Evolutionary conservation across 2,113 vertebrate species (phyloP), one percentile per base, ranked within the genome.

Genomic region (Sorex fumeus): DNA sequence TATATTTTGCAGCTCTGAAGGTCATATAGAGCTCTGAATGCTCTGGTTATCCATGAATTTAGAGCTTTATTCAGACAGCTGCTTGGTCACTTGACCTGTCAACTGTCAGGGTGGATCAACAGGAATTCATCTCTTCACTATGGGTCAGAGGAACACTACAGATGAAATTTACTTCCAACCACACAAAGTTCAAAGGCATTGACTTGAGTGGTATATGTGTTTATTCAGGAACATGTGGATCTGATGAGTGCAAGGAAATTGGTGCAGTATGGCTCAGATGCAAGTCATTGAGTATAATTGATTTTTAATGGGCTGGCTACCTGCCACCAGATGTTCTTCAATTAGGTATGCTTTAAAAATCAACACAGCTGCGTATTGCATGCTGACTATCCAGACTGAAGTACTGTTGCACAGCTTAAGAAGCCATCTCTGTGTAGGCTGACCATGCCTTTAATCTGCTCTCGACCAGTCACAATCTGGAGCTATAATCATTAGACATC

Each of bases 271-370:
- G 94, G 93, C 87, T 94, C 95, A 96, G 93, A 96, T 92, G 93
- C 95, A 94, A 84, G 86, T 91, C 47, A 2, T 93, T 94, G 91
- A 82, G 43, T 93, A 87, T 94, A 97, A 96, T 93, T 96, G 93
- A 95, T 95, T 95, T 95, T 94, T 93, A 95, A 93, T 96, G 92
- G 87, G 53, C 84, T 96, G 94, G 90, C 91, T 96, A 95, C 94
- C 94, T 96, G 95, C 95, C 92, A 96, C 91, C 95, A 94, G 91
- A 94, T 96, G 95, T 96, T 95, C 93, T 84, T 91, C 91, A 96
- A 96, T 97, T 96, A 97, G 84, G 81, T 91, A 82, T 6, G 74
- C 64, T 90, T 96, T 96, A 64, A 92, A 95, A 96, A 94, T 53
- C 94, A 93, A 89, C 89, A 92, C 89, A 95, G 95, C 91, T 95